These are phyloP conservation scores for Pemphigus obesinymphae DNA, from an alignment of 1,140 invertebrate species.

Conservation along the genomic window DNA sequence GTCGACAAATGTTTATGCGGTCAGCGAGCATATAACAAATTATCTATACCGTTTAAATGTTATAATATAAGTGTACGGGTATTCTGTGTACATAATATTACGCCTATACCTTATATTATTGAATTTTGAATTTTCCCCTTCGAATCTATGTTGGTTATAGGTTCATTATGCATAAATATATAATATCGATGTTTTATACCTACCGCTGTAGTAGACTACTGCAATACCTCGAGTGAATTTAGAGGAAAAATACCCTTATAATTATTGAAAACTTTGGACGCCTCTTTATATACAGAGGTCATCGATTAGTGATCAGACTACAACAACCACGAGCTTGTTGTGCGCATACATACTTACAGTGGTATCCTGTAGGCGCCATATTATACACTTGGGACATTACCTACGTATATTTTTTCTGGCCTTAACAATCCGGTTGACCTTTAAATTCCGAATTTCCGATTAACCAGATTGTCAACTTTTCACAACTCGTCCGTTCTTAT, in stretches of 20 bases:
- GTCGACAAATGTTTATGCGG: background rate
- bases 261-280: background rate
- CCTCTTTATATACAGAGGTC: too few species aligned
- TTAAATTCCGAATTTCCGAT: conserved; percentile 31
- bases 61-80: too few species aligned
- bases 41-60: too few species aligned
- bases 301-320: background rate
- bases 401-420: background rate
- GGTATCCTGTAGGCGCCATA: background rate
- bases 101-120: too few species aligned
- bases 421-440: conserved; percentile 29
- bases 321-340: background rate
- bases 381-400: background rate
- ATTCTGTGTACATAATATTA: too few species aligned
- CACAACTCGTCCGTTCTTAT: background rate
- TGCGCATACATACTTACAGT: background rate
- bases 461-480: conserved; percentile 36
- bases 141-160: background rate
- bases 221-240: too few species aligned
- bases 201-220: too few species aligned
- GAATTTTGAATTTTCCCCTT: background rate
- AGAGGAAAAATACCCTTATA: too few species aligned
- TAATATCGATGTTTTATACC: too few species aligned
- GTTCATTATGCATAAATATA: too few species aligned
- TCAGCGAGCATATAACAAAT: too few species aligned